Evolutionary conservation across 2,888 invertebrate species (phyloP).

Genomic region (Apodemia zela): DNA sequence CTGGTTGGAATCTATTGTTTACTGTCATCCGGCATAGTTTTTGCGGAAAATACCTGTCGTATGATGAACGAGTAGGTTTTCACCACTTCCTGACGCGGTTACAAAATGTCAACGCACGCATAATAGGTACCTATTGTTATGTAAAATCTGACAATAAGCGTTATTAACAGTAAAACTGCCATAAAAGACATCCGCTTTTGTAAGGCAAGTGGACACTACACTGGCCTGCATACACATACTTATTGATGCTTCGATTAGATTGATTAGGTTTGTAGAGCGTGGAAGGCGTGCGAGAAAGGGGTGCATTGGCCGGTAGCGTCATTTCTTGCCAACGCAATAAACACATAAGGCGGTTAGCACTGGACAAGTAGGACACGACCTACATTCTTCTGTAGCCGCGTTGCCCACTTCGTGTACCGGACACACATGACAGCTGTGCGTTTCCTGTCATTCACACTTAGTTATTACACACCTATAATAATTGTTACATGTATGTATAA

Average conservation of each 20-base stretch:
- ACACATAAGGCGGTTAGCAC: constrained; percentile 43
- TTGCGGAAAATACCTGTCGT: constrained; percentile 37
- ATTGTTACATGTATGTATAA: background rate
- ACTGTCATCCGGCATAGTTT: constrained; percentile 41
- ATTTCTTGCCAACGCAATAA: constrained; percentile 39
- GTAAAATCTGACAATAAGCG: constrained; percentile 17
- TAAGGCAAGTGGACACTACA: background rate
- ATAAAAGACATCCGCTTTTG: constrained; percentile 11
- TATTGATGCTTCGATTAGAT: constrained; percentile 40
- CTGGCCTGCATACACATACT: constrained; percentile 7
- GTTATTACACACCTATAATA: constrained; percentile 25
- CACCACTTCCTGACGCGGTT: constrained; percentile 50
- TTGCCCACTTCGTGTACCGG: constrained; percentile 64
- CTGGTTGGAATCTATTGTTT: constrained; percentile 34
- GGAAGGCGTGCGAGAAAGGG: constrained; percentile 70
- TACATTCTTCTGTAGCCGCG: constrained; percentile 63
- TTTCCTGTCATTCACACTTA: constrained; percentile 47
- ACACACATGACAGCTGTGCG: constrained; percentile 50
- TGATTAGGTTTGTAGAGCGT: constrained; percentile 75
- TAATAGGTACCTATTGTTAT: constrained; percentile 35
- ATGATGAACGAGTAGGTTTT: constrained; percentile 38
- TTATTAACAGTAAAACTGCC: background rate
- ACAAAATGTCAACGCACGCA: constrained; percentile 49
- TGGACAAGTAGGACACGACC: constrained; percentile 62
- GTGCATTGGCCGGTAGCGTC: constrained; percentile 71